phyloP scores from a whole-genome alignment of 2,113 vertebrate species.

The Entomyzon cyanotis region DNA sequence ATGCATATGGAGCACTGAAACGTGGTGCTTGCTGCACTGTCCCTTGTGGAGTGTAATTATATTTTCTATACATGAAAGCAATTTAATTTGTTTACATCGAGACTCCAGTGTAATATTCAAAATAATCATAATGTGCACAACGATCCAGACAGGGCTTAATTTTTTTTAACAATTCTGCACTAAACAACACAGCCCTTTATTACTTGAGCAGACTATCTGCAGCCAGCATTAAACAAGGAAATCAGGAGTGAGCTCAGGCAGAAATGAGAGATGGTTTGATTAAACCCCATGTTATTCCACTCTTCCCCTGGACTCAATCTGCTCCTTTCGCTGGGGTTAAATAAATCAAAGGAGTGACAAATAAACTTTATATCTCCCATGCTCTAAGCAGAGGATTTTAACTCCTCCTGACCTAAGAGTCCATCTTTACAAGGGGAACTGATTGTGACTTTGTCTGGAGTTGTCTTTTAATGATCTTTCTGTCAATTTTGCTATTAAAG shows the following conservation, averaged over 20 bases:
- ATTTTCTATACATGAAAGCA: conserved; percentile 5
- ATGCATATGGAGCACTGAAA: neutral
- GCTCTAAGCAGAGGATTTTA: neutral
- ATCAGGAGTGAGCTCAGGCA: neutral
- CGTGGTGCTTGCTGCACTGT: neutral
- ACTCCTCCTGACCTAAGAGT: neutral
- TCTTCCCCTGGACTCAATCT: neutral
- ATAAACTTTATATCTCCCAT: neutral
- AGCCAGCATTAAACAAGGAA: neutral
- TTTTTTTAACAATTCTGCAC: neutral
- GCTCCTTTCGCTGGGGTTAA: neutral
- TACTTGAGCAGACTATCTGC: neutral
- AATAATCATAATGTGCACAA: conserved; percentile 16
- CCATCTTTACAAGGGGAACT: neutral
- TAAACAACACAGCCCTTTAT: neutral
- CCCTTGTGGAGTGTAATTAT: neutral
- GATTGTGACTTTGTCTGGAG: rapidly evolving
- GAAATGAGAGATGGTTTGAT: neutral
- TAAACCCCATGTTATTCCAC: neutral
- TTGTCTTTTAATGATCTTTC: neutral
- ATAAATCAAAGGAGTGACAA: neutral
- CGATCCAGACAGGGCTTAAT: neutral
- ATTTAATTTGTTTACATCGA: neutral
- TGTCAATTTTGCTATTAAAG: neutral
- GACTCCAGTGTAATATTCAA: neutral